Base-by-base conservation (phyloP, 2,113 vertebrate genomes). In the Nothoprocta pentlandii region DNA sequence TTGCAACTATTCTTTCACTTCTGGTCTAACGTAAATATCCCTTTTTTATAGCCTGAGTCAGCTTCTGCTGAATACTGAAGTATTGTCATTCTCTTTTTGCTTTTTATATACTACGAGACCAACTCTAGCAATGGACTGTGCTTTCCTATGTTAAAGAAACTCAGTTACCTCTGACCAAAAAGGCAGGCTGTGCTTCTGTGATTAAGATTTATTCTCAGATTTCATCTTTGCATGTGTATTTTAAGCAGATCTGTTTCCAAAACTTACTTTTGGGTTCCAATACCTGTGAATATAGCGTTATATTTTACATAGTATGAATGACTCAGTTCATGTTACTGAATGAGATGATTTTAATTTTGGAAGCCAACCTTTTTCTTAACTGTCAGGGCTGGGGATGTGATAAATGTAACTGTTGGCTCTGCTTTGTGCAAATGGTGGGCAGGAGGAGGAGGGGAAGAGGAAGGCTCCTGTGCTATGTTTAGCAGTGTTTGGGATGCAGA, bases 321-420 rank as follows among this genome's bases (percentile, higher is more conserved):
- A 68, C 42, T 93, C 23, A 44, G 28, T 21, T 94, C 68, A 21
- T 8, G 16, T 54, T 74, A 64, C 88, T 90, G 76, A 90, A 74
- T 90, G 79, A 77, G 51, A 19, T 49, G 19, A 36, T 88, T 93
- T 93, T 94, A 81, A 83, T 94, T 94, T 92, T 90, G 76, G 83
- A 88, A 88, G 46, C 23, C 32, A 59, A 41, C 26, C 79, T 56
- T 62, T 80, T 85, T 42, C 20, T 19, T 94, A 80, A 67, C 79
- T 74, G 44, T 66, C 36, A 67, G 41, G 30, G 68, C 54, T 80
- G 68, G 14, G 61, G 67, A 54, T 85, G 30, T 85, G 88, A 66
- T 39, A 68, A 90, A 78, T 42, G 47, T n/a, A 59, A 21, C 71
- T 90, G 64, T 88, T 64, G 92, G 64, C 75, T 23, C 5, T 10